phyloP scores from a whole-genome alignment of 2,113 vertebrate species.

The Notarius quadriscutis region DNA sequence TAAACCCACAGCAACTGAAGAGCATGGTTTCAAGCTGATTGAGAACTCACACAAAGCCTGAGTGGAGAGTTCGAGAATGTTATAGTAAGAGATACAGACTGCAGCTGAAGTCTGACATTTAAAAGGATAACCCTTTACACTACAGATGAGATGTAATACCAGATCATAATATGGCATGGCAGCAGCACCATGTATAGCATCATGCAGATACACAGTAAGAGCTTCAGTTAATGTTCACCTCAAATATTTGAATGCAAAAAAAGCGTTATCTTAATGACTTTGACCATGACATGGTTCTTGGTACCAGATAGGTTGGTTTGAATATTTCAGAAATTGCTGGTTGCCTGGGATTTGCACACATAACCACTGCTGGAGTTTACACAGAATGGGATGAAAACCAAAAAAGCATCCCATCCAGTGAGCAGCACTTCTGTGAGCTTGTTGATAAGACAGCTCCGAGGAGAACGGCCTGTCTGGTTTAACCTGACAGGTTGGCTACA shows the following conservation, averaged over 20 bases:
- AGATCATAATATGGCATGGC: background rate
- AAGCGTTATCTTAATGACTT: background rate
- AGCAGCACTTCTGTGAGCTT: background rate
- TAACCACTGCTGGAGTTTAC: background rate
- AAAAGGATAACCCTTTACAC: background rate
- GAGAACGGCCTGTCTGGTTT: background rate
- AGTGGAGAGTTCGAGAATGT: background rate
- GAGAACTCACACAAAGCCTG: background rate
- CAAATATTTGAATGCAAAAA: background rate
- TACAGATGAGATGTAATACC: background rate
- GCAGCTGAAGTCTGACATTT: slow-evolving; percentile 12
- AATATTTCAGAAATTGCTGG: background rate
- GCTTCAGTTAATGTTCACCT: background rate
- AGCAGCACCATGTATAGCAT: background rate
- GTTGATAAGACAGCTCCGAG: background rate
- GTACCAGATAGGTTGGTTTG: background rate
- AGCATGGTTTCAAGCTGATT: background rate
- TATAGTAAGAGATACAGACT: slow-evolving; percentile 1
- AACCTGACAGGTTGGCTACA: background rate
- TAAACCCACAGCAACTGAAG: slow-evolving; percentile 15
- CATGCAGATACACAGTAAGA: background rate
- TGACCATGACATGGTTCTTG: background rate
- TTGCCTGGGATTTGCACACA: background rate
- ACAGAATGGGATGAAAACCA: background rate
- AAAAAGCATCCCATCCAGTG: background rate